Base-by-base conservation (phyloP, 1,140 invertebrate species). In the Ditylenchus dipsaci region DNA sequence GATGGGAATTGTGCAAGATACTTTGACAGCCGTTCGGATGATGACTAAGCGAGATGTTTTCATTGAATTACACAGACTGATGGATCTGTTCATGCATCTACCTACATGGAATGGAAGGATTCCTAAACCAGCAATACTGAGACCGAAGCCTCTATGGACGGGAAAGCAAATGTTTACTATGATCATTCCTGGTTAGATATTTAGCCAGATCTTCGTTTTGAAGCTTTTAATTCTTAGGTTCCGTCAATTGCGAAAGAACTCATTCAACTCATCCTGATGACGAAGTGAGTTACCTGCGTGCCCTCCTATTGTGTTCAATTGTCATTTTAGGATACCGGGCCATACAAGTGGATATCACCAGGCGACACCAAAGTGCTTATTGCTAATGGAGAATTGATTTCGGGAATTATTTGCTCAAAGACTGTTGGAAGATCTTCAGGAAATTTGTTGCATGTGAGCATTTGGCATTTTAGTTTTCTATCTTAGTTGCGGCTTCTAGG, bases 1-100 rank as follows among this genome's bases (percentile, higher is more conserved):
- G 69, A 99, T 99, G 96, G 96, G 96, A 88, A 99, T 99, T 87
- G 96, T 99, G 80, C 96, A 90, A 85, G 96, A 99, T 80, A 98
- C 96, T 0, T 84, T 99, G 9, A 96, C 93, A 33, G 96, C 95
- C 74, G 95, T 98, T 1, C 87, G 95, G 59, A 99, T 99, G 87
- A 99, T 99, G 96, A 99, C 96, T 1, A 97, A 97, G 82, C 86
- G 96, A 71, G 96, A 99, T 85, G 93, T 98, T 0, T 99, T 98
- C 81, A 88, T 99, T 1, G 93, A 95, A 49, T 93, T 95, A 82
- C 91, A 93, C 78, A 91, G 97, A 84, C 92, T 99, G 86, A 98
- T 98, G 95, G 97, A 95, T 84, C 86, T 99, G 8, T 86, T 99
- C 0, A 97, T 99, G 95, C 95, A 94, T 80, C 88, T 98, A 78